Percentiles rank a stretch among this genome's conserved stretches.
Conservation (phyloP, 2,888 invertebrate genomes). For the Drosophila infuscata region DNA sequence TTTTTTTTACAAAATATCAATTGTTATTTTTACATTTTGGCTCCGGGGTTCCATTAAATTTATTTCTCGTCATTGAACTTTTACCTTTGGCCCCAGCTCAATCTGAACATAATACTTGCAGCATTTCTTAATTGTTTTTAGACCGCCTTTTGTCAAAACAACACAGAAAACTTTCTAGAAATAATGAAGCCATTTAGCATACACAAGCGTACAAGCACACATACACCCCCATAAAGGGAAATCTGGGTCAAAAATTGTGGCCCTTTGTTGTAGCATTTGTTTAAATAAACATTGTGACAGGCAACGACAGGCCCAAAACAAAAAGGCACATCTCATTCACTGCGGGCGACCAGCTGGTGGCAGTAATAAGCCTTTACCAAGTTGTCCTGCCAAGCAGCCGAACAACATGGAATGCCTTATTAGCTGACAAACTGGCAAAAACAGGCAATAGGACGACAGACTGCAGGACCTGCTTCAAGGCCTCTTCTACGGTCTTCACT, state of each 20-base stretch:
- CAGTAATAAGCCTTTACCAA: conserved; percentile 65
- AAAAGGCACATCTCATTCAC: conserved; percentile 46
- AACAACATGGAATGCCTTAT: conserved; percentile 67
- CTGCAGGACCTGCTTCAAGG: conserved; percentile 39
- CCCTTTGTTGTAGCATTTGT: conserved; percentile 75
- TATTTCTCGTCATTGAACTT: conserved; percentile 65
- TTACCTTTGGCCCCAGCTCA: conserved; percentile 41
- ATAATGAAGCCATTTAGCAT: conserved; percentile 70
- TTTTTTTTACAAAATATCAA: neutral
- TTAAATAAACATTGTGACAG: conserved; percentile 80
- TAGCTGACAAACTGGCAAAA: conserved; percentile 63
- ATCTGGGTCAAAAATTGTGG: conserved; percentile 73
- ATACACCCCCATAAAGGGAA: conserved; percentile 30
- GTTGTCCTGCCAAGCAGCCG: conserved; percentile 58
- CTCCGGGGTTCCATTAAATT: conserved; percentile 29
- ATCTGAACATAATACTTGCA: conserved; percentile 31
- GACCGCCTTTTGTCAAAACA: conserved; percentile 47
- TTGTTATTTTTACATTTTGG: neutral
- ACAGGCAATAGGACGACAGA: conserved; percentile 14
- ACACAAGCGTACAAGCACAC: conserved; percentile 32
- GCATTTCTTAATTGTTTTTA: conserved; percentile 64
- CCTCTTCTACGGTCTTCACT: conserved; percentile 28
- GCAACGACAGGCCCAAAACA: conserved; percentile 58
- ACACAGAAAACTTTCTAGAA: conserved; percentile 69
- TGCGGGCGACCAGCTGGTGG: conserved; percentile 24